Base-by-base conservation (phyloP, 2,888 invertebrate species). In the Dryobota labecula region DNA sequence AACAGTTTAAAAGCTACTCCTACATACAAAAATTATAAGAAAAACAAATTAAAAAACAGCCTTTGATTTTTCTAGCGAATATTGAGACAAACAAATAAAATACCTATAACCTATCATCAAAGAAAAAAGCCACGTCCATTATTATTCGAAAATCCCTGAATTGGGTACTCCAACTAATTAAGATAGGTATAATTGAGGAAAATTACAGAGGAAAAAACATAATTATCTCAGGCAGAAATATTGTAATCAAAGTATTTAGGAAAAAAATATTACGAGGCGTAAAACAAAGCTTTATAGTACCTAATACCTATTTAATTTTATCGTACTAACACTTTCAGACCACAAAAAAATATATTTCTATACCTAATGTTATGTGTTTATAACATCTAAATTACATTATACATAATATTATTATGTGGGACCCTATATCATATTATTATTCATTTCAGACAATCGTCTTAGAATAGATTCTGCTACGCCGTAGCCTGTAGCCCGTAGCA, bases 401-500 rank as follows among this genome's bases (percentile, higher is more conserved):
- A n/a, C 8, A 24, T 43, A 13, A 2, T 18, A 20, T 24, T 24
- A 20, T n/a, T n/a, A n/a, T n/a, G n/a, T n/a, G n/a, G n/a, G n/a
- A n/a, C n/a, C n/a, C n/a, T n/a, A n/a, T n/a, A n/a, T n/a, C n/a
- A n/a, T n/a, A n/a, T n/a, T n/a, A n/a, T n/a, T n/a, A 51, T 57
- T 49, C 15, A 61, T 61, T 61, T 45, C 36, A 41, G 7, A 79
- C 56, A 79, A 38, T 62, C 20, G 6, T 20, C 41, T 30, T 5
- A 60, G 20, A 41, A 68, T 45, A 73, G 20, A 38, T 54, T 54
- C 30, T 33, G 69, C 84, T 82, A 76, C 74, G 72, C 11, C 83
- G 85, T 79, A 79, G 80, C 64, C 49, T 68, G 78, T 83, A 73
- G 63, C 57, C 58, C 71, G 70, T 85, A 85, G 77, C 80, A 80